phyloP scores from a whole-genome alignment of 2,113 vertebrate genomes.

The Poeciliopsis occidentalis region DNA sequence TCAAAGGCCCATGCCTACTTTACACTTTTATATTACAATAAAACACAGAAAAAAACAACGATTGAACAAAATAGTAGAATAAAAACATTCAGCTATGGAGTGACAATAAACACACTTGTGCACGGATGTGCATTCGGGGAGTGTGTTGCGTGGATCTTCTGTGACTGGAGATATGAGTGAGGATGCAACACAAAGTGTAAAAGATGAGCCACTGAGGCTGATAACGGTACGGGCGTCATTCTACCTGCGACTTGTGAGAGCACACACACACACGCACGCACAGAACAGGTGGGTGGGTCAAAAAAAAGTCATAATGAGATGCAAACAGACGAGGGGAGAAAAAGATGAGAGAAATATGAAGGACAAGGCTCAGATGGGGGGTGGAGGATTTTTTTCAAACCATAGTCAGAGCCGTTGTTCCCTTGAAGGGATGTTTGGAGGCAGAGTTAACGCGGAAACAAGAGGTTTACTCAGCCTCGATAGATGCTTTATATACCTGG shows the following conservation, averaged over 20 bases:
- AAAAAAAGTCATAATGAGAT: constrained; percentile 54
- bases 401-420: constrained; percentile 7
- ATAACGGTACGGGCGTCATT: constrained; percentile 37
- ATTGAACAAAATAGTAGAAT: not conserved
- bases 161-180: constrained; percentile 39
- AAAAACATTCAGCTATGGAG: constrained; percentile 32
- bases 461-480: constrained; percentile 29
- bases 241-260: constrained; percentile 48
- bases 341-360: constrained; percentile 40
- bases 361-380: not conserved
- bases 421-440: constrained; percentile 33
- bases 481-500: constrained; percentile 38
- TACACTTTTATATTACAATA: constrained; percentile 35
- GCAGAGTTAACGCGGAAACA: constrained; percentile 38
- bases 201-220: constrained; percentile 21
- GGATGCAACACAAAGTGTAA: constrained; percentile 57
- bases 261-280: constrained; percentile 23
- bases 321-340: constrained; percentile 38
- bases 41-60: constrained; percentile 37
- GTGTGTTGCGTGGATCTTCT: constrained; percentile 22
- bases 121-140: constrained; percentile 41
- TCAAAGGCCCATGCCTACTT: not conserved
- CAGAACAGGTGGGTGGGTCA: constrained; percentile 20
- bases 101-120: constrained; percentile 62
- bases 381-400: not conserved